phyloP scores from a whole-genome alignment of 2,797 vertebrate genomes.

The Neoniphon sammara region DNA sequence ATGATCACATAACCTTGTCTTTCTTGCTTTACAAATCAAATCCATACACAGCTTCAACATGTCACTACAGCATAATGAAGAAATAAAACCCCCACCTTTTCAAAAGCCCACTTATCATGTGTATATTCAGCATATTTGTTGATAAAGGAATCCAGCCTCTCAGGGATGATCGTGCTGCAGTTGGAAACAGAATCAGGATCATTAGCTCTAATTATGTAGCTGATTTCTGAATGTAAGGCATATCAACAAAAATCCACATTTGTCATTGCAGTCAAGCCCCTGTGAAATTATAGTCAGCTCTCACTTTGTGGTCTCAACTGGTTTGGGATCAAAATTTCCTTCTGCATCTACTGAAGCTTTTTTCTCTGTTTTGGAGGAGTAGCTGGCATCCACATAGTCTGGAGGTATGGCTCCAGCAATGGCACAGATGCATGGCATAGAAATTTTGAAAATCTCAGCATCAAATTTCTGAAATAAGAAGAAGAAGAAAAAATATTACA shows the following conservation, averaged over 20 bases:
- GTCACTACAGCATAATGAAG: not conserved
- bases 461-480: constrained; percentile 89
- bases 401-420: constrained; percentile 95
- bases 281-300: constrained; percentile 30
- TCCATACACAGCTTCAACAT: not conserved
- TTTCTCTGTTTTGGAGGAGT: constrained; percentile 94
- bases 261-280: not conserved
- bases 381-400: constrained; percentile 95
- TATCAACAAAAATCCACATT: not conserved
- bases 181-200: constrained; percentile 25
- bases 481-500: constrained; percentile 13
- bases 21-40: not conserved
- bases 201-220: constrained; percentile 2
- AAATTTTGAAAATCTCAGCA: constrained; percentile 92
- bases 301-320: constrained; percentile 95
- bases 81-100: constrained; percentile 83
- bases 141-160: constrained; percentile 92
- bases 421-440: constrained; percentile 94
- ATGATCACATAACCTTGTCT: too few species aligned
- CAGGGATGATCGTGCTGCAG: constrained; percentile 92
- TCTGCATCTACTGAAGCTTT: constrained; percentile 95
- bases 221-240: not conserved
- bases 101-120: constrained; percentile 95
- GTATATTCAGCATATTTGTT: constrained; percentile 95
- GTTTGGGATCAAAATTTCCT: constrained; percentile 97